Conservation (phyloP, 1,140 invertebrate genomes). For the Tigriopus japonicus region DNA sequence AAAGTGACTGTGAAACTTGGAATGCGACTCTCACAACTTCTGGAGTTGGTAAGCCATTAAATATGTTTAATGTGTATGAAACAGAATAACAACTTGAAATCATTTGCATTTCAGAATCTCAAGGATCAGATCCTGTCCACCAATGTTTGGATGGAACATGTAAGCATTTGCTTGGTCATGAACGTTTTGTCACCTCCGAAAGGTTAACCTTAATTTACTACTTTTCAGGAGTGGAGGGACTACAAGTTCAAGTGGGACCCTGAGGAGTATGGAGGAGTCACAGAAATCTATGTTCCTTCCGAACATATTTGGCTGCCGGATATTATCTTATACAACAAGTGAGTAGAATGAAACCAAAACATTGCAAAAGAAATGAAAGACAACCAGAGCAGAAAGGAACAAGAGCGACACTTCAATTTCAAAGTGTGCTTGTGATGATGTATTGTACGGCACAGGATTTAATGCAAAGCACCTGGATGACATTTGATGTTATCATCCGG, state of each 20-base stretch:
- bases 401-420: too few species aligned
- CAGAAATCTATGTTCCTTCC: constrained; percentile 71
- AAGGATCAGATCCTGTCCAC: constrained; percentile 91
- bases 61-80: too few species aligned
- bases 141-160: constrained; percentile 87
- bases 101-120: constrained; percentile 53
- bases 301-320: constrained; percentile 89
- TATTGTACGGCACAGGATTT: not conserved
- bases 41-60: constrained; percentile 33
- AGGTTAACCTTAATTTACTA: too few species aligned
- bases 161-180: constrained; percentile 41
- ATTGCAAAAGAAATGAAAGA: too few species aligned
- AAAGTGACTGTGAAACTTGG: constrained; percentile 34
- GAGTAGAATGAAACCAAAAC: constrained; percentile 18
- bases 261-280: constrained; percentile 79
- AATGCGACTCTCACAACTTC: constrained; percentile 35
- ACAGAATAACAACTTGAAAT: too few species aligned
- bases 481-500: not conserved
- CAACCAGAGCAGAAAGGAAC: too few species aligned
- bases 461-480: not conserved
- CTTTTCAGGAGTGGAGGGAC: constrained; percentile 72
- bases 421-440: not conserved
- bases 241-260: constrained; percentile 95
- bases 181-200: too few species aligned
- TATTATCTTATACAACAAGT: constrained; percentile 91